These are phyloP conservation scores for Sylvia atricapilla DNA, from an alignment of 2,113 vertebrate species.

Conservation along the genomic window DNA sequence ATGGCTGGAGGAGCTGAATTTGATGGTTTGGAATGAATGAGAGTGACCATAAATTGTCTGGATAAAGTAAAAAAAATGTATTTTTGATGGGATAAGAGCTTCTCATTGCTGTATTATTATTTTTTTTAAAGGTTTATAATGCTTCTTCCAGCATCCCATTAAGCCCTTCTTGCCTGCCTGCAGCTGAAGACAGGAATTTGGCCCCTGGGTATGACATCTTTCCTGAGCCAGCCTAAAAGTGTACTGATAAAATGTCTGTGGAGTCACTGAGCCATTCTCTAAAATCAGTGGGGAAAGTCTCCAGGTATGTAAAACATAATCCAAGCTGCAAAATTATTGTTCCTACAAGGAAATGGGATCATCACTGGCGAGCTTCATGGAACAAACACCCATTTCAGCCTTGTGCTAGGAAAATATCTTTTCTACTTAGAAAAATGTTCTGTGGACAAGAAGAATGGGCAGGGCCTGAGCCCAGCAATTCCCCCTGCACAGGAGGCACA, in stretches of 20 bases:
- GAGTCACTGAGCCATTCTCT: not conserved
- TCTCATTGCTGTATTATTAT: accelerated
- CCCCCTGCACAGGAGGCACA: not conserved
- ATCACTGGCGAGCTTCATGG: not conserved
- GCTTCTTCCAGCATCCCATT: not conserved
- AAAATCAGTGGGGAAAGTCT: not conserved
- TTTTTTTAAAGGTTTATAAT: not conserved
- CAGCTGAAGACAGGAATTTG: not conserved
- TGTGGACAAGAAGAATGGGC: accelerated
- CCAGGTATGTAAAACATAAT: not conserved
- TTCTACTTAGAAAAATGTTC: not conserved
- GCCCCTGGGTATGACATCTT: not conserved
- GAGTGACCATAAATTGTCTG: not conserved
- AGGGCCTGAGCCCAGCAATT: not conserved
- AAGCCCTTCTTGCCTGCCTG: not conserved
- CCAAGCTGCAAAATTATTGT: not conserved
- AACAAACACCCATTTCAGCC: not conserved
- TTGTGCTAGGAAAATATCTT: not conserved
- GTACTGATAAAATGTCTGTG: not conserved
- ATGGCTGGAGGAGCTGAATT: not conserved
- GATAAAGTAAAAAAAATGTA: not conserved
- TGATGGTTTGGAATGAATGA: not conserved
- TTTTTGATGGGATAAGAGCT: not conserved
- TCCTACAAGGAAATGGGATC: not conserved
- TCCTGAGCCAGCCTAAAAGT: not conserved